Evolutionary conservation across 2,888 invertebrate genomes (phyloP), one percentile per base, ranked within the genome.

Genomic region (Pristionchus maxplancki): DNA sequence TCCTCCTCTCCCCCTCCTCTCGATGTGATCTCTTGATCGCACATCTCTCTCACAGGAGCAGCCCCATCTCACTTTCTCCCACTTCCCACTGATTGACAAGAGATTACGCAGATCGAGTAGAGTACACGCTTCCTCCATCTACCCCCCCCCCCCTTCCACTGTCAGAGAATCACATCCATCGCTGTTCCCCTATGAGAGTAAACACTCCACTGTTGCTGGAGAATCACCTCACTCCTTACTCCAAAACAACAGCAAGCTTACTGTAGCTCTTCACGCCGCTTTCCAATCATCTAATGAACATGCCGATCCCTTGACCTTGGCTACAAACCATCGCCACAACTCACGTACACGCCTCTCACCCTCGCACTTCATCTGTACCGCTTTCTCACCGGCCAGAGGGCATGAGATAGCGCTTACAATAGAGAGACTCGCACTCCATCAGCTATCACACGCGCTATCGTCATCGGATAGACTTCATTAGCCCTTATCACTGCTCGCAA

Each of bases 191-290:
- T 31, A 58, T 31, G 31, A 24, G 58, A n/a, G 58, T 64, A 64
- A 64, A 64, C 64, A 31, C 64, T 64, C 64, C 64, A 64, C 31
- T 64, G 31, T 64, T 64, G 64, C 64, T 64, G 31, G 31, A 64
- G 15, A 67, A 34, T 34, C 67, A 13, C 24, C 31, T 34, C 34
- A 31, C 28, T 64, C 31, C 64, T 64, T 20, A 13, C 31, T 34
- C 31, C 20, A 58, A n/a, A 58, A 58, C 9, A 58, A 17, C 37
- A 24, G 71, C 24, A 40, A 40, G n/a, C n/a, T 11, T 28, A 67
- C 67, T 34, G 67, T 67, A 34, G 67, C 67, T 17, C 17, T 34
- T 9, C 3, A 67, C 15, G 11, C 31, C 50, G 15, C 17, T 17
- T 28, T n/a, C 24, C 24, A 64, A 64, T n/a, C 64, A 64, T 64